Base-by-base conservation (phyloP, 2,113 vertebrate species). In the Psilopogon haemacephalus region DNA sequence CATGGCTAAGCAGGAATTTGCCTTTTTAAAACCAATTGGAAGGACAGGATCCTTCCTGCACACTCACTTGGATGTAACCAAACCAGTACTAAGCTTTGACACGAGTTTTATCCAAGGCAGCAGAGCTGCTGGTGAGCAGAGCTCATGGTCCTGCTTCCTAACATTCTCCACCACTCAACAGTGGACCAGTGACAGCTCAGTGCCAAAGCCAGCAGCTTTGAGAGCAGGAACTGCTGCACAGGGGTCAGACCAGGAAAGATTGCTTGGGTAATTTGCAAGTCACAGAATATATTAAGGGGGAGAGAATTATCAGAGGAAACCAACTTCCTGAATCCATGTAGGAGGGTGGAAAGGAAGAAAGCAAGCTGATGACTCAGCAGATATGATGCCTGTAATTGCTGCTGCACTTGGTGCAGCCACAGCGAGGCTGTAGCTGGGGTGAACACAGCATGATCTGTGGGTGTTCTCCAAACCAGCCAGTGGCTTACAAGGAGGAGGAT, bases 361-460 rank as follows among this genome's bases (percentile, higher is more conserved):
- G 4, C 11, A 55, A 65, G 12, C 5, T 44, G 72, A 17, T 77
- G 84, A 77, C 26, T 84, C 91, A 54, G 54, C 28, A 55, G 28
- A 55, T 55, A 9, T 11, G 28, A 30, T 55, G 54, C 27, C 54
- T 55, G 54, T 17, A 55, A 30, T 1, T 0, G 3, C 72, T 27
- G 69, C 48, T 75, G 67, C 18, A 2, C 23, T 21, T 26, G 55
- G 40, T 59, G 40, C 20, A 15, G 54, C 2, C 27, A 83, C 70
- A 91, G 91, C 52, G 18, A 65, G 74, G 67, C 33, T 21, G 37
- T 3, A 33, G 35, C 24, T 13, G 2, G 33, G 27, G 19, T 26
- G 52, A 54, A 23, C 3, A 3, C 46, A 15, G 50, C 50, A 5
- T 1, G 12, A 9, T 3, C 40, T 7, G 4, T 0, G 12, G 28